phyloP scores from a whole-genome alignment of 2,888 invertebrate species.

The Sesia apiformis region DNA sequence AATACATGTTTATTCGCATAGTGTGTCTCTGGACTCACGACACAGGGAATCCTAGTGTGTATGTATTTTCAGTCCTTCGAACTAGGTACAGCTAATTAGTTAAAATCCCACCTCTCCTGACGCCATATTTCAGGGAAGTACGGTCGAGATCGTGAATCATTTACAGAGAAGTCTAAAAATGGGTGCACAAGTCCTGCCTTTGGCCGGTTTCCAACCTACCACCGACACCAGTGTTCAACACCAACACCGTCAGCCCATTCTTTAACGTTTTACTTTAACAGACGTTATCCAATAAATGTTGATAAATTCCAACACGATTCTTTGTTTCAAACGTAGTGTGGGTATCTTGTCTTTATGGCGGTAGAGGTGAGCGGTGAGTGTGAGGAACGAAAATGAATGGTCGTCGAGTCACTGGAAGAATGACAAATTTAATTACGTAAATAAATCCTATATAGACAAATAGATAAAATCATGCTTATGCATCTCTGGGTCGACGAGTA shows the following conservation, averaged over 20 bases:
- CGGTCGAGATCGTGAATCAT: constrained; percentile 15
- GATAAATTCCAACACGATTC: neutral
- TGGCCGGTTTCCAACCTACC: constrained; percentile 35
- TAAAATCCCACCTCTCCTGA: neutral
- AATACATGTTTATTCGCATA: too few relatives aligned
- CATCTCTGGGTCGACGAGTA: too few relatives aligned
- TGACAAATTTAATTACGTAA: neutral
- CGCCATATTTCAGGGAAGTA: neutral
- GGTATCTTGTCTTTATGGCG: too few relatives aligned
- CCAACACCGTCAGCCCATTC: neutral
- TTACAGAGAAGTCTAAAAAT: constrained; percentile 34
- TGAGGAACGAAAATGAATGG: too few relatives aligned
- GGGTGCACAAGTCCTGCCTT: constrained; percentile 21
- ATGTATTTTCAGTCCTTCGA: too few relatives aligned
- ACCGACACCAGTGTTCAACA: constrained; percentile 12
- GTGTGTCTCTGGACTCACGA: too few relatives aligned
- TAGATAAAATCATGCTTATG: too few relatives aligned
- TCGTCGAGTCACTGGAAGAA: neutral
- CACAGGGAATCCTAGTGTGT: too few relatives aligned
- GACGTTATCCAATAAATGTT: neutral
- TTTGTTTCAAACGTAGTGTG: too few relatives aligned
- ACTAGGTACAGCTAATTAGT: neutral
- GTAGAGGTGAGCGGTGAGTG: too few relatives aligned
- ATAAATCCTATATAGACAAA: too few relatives aligned
- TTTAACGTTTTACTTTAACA: neutral